Conservation (phyloP, 2,113 vertebrate species). For the Platanista minor region DNA sequence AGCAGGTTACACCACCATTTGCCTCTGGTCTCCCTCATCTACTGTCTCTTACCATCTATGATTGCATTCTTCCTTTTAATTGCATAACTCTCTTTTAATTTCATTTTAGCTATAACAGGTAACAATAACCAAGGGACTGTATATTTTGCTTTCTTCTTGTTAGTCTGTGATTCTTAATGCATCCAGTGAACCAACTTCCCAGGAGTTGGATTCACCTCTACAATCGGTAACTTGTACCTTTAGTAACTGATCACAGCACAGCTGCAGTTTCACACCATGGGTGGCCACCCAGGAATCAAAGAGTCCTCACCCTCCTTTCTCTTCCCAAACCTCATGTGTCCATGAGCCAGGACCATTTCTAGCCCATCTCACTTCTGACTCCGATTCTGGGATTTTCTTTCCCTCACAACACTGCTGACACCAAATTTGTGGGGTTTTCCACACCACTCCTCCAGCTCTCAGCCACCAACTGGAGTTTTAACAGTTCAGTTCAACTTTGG, state of each 20-base stretch:
- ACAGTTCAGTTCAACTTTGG: neutral
- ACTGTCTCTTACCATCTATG: neutral
- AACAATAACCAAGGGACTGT: neutral
- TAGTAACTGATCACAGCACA: neutral
- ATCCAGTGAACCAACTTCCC: neutral
- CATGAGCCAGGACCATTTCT: neutral
- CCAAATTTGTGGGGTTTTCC: neutral
- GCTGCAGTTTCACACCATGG: neutral
- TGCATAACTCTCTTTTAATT: neutral
- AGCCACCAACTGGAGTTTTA: neutral
- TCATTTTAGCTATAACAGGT: neutral
- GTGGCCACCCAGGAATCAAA: neutral
- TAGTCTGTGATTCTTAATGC: neutral
- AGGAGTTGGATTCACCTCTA: neutral
- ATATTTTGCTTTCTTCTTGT: neutral
- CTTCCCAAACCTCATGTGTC: neutral
- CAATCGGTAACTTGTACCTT: no score
- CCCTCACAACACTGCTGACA: neutral
- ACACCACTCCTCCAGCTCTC: neutral
- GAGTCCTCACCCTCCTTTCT: neutral
- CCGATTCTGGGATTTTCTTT: neutral
- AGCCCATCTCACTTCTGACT: neutral
- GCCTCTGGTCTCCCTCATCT: neutral
- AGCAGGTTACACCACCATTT: accelerated
- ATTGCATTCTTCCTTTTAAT: neutral